Percentiles rank a stretch among this genome's conserved stretches.
Conservation (phyloP, 1,140 invertebrate genomes). For the Pseudobourletiella spinata region DNA sequence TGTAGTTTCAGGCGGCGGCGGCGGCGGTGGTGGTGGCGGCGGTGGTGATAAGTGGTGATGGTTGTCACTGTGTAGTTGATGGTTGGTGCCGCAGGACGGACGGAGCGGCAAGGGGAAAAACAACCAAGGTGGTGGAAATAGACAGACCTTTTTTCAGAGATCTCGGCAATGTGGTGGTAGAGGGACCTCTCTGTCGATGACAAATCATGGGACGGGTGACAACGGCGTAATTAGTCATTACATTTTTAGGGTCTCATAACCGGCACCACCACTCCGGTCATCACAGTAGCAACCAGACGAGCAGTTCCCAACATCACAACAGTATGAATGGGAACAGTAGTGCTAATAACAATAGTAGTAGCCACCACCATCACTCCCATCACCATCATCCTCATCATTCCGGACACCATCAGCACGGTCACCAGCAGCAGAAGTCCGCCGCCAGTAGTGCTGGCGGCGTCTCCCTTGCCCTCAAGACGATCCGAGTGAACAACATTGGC, state of each 20-base stretch:
- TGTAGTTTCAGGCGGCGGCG: no score
- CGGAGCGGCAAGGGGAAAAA: no score
- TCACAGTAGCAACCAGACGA: slow-evolving; percentile 7
- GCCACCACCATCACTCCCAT: background rate
- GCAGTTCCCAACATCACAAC: slow-evolving; percentile 1
- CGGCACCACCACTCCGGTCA: slow-evolving; percentile 18
- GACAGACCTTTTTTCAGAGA: no score
- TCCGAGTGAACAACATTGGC: slow-evolving; percentile 26
- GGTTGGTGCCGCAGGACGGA: no score
- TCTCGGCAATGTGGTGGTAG: no score
- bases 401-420: slow-evolving; percentile 11
- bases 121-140: no score
- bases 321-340: background rate
- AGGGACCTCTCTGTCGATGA: no score
- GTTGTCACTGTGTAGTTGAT: no score
- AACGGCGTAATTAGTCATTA: no score
- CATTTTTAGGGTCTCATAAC: slow-evolving; percentile 15
- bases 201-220: no score
- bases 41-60: no score
- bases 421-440: slow-evolving; percentile 20
- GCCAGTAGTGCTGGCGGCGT: slow-evolving; percentile 22
- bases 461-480: slow-evolving; percentile 22
- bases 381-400: slow-evolving; percentile 9
- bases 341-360: slow-evolving; percentile 8
- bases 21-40: no score